A percentile compares a stretch with the other conserved stretches of the same genome.
Conservation (phyloP, 2,113 vertebrate genomes). For the rat (Rattus norvegicus) region DNA sequence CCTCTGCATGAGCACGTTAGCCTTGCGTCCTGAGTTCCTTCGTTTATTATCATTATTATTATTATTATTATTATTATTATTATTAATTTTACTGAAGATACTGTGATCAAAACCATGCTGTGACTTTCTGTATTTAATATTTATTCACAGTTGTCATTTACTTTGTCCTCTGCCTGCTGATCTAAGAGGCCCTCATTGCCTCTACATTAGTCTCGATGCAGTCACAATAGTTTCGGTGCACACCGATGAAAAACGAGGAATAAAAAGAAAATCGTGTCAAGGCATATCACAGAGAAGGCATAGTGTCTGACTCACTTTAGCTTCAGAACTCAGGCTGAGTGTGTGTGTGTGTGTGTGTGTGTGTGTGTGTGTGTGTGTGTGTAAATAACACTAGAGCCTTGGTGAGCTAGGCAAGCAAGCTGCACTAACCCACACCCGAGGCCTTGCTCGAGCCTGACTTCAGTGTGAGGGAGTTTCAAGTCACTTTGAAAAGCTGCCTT, state of each 20-base stretch:
- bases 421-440: background rate
- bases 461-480: background rate
- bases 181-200: background rate
- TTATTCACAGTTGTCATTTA: background rate
- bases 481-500: background rate
- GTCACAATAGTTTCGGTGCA: background rate
- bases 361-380: background rate
- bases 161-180: background rate
- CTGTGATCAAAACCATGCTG: background rate
- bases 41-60: background rate
- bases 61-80: no score
- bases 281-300: background rate
- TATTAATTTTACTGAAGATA: background rate
- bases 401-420: background rate
- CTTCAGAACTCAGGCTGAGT: background rate
- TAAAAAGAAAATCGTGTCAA: background rate
- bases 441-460: background rate
- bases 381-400: background rate
- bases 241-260: constrained; percentile 13
- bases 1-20: background rate
- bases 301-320: background rate
- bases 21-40: background rate
- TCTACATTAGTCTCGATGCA: background rate
- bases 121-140: background rate
- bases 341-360: background rate